Evolutionary conservation across 2,888 invertebrate species (phyloP).

Genomic region (Lasioglossum vierecki): DNA sequence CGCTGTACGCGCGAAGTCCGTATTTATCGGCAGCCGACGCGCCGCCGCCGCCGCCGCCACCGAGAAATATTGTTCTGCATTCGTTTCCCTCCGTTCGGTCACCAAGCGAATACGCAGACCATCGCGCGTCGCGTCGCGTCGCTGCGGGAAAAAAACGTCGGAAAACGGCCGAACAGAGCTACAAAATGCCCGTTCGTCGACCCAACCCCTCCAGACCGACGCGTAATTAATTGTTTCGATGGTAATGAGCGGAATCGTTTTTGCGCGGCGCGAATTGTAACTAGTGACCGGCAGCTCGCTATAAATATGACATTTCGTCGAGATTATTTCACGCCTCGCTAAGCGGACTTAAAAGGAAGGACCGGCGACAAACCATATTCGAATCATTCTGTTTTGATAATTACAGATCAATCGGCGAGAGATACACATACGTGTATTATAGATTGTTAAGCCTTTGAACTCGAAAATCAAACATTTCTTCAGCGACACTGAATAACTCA

Average conservation of each 20-base stretch:
- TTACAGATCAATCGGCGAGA: constrained; percentile 1
- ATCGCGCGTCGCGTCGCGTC: background rate
- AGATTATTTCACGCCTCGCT: constrained; percentile 35
- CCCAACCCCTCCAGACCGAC: background rate
- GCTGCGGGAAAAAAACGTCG: constrained; percentile 17
- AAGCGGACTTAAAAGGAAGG: background rate
- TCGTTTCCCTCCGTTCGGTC: constrained; percentile 57
- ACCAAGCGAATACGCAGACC: constrained; percentile 42
- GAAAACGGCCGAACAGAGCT: constrained; percentile 27
- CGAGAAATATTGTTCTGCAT: constrained; percentile 69
- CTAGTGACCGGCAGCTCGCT: constrained; percentile 24
- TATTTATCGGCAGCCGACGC: constrained; percentile 75
- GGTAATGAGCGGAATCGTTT: constrained; percentile 50
- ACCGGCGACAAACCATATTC: constrained; percentile 18
- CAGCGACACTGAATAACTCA: too few species aligned
- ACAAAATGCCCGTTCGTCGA: constrained; percentile 40
- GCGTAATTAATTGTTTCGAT: constrained; percentile 52
- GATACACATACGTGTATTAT: too few species aligned
- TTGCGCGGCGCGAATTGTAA: constrained; percentile 41
- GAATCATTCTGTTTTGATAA: constrained; percentile 40
- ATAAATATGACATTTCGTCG: constrained; percentile 46
- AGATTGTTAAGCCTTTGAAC: too few species aligned
- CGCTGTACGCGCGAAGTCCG: constrained; percentile 70
- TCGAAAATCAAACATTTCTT: too few species aligned
- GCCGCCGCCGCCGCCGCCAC: constrained; percentile 43